phyloP scores from a whole-genome alignment of 1,140 invertebrate species.

The Cepaea nemoralis region DNA sequence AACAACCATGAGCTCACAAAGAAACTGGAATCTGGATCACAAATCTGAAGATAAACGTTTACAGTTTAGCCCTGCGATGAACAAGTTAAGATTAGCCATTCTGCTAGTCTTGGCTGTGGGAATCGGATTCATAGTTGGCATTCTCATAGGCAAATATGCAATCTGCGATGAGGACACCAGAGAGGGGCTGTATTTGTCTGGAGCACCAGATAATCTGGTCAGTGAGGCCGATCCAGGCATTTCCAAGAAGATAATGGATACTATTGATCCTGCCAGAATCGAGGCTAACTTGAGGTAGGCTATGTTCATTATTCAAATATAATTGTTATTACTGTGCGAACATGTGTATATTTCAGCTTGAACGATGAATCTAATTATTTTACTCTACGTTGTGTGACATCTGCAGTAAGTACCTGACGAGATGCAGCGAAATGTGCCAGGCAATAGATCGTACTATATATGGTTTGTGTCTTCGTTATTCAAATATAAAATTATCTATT shows the following conservation, averaged over 20 bases:
- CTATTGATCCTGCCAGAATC: neutral
- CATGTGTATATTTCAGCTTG: too few species aligned
- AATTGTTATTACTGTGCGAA: too few species aligned
- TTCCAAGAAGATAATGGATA: conserved; percentile 8
- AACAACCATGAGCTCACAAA: neutral
- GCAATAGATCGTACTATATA: too few species aligned
- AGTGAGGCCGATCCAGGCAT: conserved; percentile 15
- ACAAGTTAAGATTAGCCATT: neutral
- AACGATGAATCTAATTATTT: too few species aligned
- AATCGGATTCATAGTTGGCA: conserved; percentile 16
- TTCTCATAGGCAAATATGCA: conserved; percentile 22
- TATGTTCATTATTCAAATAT: neutral
- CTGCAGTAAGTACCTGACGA: too few species aligned
- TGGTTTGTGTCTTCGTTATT: too few species aligned
- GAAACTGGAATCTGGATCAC: neutral
- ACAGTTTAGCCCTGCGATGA: neutral
- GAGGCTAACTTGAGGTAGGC: conserved; percentile 10
- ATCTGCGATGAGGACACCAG: conserved; percentile 7
- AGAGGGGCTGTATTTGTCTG: conserved; percentile 4
- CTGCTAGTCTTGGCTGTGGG: neutral
- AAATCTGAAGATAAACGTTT: neutral
- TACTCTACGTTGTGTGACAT: too few species aligned
- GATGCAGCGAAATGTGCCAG: too few species aligned
- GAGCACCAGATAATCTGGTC: conserved; percentile 2
- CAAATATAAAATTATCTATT: too few species aligned